Evolutionary conservation across 2,888 invertebrate genomes (phyloP).

Genomic region (Phasia obesa): DNA sequence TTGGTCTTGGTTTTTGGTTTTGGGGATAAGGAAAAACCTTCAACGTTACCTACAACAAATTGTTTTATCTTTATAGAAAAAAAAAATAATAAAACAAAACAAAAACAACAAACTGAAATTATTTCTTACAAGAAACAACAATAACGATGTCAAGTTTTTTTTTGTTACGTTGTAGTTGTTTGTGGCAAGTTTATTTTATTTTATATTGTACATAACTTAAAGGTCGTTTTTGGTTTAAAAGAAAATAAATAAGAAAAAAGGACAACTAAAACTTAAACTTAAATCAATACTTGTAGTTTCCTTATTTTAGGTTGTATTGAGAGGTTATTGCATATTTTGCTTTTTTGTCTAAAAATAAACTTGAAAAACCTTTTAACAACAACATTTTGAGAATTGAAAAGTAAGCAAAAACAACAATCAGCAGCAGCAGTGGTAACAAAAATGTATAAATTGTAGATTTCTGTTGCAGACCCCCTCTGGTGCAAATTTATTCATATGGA

Average conservation of each 20-base stretch:
- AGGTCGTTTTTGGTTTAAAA: constrained; percentile 62
- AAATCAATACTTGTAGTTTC: constrained; percentile 64
- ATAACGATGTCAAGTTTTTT: constrained; percentile 68
- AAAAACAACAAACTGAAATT: constrained; percentile 61
- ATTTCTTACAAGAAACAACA: constrained; percentile 67
- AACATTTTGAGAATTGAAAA: constrained; percentile 50
- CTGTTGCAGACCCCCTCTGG: constrained; percentile 76
- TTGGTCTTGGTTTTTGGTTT: constrained; percentile 27
- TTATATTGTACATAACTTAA: constrained; percentile 62
- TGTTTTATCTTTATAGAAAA: constrained; percentile 66
- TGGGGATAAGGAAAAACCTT: constrained; percentile 60
- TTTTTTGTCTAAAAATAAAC: constrained; percentile 67
- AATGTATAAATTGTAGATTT: constrained; percentile 60
- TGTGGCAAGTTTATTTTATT: constrained; percentile 62
- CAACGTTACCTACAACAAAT: constrained; percentile 69
- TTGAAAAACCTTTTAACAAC: constrained; percentile 68
- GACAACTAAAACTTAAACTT: constrained; percentile 46
- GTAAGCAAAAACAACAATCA: neutral
- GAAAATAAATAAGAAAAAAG: constrained; percentile 15
- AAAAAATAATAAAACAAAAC: constrained; percentile 17
- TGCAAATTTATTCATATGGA: constrained; percentile 81
- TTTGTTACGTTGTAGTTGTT: constrained; percentile 35
- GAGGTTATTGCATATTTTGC: constrained; percentile 35
- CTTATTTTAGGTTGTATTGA: constrained; percentile 15
- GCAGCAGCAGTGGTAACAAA: constrained; percentile 25